These are phyloP conservation scores for Bubo bubo DNA, from an alignment of 2,113 vertebrate species.

Conservation along the genomic window DNA sequence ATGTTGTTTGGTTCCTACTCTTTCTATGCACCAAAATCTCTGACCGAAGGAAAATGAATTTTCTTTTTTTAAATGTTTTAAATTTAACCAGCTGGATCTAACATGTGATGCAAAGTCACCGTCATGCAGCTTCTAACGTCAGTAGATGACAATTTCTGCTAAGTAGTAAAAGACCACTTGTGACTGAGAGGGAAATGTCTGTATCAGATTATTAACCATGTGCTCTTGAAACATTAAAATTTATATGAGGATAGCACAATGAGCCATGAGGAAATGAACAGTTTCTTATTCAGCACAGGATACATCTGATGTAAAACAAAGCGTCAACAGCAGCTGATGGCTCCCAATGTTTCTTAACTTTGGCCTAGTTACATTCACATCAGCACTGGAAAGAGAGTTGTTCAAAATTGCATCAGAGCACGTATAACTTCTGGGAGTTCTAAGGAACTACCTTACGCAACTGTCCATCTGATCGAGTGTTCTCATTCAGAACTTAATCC, in stretches of 20 bases:
- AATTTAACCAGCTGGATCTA: neutral
- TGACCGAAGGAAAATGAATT: neutral
- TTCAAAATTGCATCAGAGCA: neutral
- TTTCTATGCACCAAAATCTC: neutral
- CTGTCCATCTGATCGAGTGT: rapidly evolving
- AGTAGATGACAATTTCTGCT: neutral
- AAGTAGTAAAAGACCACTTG: neutral
- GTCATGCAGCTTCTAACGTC: neutral
- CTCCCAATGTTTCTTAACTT: neutral
- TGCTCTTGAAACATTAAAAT: neutral
- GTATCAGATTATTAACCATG: neutral
- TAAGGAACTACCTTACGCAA: neutral
- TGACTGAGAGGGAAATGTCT: neutral
- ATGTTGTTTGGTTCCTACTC: neutral
- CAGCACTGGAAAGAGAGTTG: neutral
- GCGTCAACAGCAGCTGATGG: neutral
- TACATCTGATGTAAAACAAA: neutral
- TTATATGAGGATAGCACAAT: neutral
- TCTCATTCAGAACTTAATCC: neutral
- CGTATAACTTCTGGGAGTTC: neutral
- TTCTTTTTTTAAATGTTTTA: neutral
- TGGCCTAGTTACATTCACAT: neutral
- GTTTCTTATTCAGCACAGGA: neutral
- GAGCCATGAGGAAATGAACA: neutral
- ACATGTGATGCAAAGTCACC: neutral